Base-by-base conservation (phyloP, 1,140 invertebrate species). In the Lycorma delicatula region DNA sequence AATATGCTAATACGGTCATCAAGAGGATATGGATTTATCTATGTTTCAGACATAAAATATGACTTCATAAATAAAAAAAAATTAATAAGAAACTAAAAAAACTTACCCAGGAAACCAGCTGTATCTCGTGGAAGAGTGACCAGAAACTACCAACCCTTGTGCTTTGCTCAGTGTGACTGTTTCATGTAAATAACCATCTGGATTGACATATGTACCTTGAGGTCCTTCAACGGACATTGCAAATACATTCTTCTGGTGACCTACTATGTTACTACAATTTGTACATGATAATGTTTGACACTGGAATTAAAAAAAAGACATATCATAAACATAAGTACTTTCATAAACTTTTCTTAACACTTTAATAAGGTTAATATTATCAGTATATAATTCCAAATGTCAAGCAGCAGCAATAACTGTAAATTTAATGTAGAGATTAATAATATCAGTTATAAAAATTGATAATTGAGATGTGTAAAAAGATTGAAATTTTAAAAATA, bases 41-140 rank as follows among this genome's bases (percentile, higher is more conserved):
- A n/a, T n/a, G n/a, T 34, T 9, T n/a, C 31, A 34, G n/a, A 9
- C 31, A 9, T 9, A 34, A 34, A 9, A 34, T 34, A 34, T 34
- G n/a, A 34, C 31, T 9, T 16, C n/a, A 49, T 16, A 46, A 16
- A 46, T 6, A 46, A 7, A 46, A 6, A 7, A 13, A 31, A 13
- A 13, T 31, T 6, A 31, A 6, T 13, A 46, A 46, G 6, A 46
- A 46, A 22, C 41, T 6, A 46, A 6, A 7, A 22, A 36, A 36
- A 64, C 67, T 74, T 78, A 89, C 83, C 87, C 89, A 26, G 90
- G 89, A 71, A 93, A 93, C 90, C 90, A 93, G 60, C 81, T 86
- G 65, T 83, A 86, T 63, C 87, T 79, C 18, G 79, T 81, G 1
- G 84, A 86, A 6, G 86, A 74, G 46, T 68, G 67, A 13, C 69